These are phyloP conservation scores for Taphrorychus bicolor DNA, from an alignment of 2,888 invertebrate genomes.

Conservation along the genomic window DNA sequence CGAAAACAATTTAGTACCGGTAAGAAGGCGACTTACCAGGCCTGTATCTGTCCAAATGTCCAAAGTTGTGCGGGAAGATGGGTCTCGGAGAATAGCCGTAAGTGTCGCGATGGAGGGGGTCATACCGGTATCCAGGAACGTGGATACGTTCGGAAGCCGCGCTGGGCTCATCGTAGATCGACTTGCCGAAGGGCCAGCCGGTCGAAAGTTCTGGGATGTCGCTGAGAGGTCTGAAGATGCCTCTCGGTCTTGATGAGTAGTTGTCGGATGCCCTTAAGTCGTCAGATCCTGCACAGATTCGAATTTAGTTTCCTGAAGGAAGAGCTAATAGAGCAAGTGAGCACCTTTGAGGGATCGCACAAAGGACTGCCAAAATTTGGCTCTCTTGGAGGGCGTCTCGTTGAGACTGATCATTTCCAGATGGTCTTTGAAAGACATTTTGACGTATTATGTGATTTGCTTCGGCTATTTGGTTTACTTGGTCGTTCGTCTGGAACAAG, in stretches of 20 bases:
- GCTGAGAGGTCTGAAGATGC: constrained; percentile 69
- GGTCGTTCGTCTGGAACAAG: constrained; percentile 71
- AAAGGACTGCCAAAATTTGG: constrained; percentile 93
- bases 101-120: constrained; percentile 88
- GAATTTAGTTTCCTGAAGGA: neutral
- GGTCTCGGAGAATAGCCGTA: constrained; percentile 90
- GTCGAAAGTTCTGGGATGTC: constrained; percentile 76
- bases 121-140: constrained; percentile 88
- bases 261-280: constrained; percentile 87
- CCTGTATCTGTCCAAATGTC: constrained; percentile 77
- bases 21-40: constrained; percentile 72
- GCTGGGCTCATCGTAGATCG: constrained; percentile 86
- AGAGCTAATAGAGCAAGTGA: neutral
- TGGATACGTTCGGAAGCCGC: constrained; percentile 84
- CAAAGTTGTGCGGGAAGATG: constrained; percentile 87
- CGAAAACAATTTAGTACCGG: constrained; percentile 19
- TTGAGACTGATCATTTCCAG: constrained; percentile 94
- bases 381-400: constrained; percentile 90
- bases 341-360: constrained; percentile 90
- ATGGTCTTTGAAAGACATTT: constrained; percentile 89
- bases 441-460: constrained; percentile 20
- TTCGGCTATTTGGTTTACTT: constrained; percentile 59
- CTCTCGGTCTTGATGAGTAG: constrained; percentile 70
- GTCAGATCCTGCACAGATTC: constrained; percentile 76
- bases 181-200: constrained; percentile 81